Percentiles rank a stretch among this genome's conserved stretches.
Evolutionary conservation across 2,888 invertebrate genomes (phyloP).

Genomic region (Xestia c-nigrum): DNA sequence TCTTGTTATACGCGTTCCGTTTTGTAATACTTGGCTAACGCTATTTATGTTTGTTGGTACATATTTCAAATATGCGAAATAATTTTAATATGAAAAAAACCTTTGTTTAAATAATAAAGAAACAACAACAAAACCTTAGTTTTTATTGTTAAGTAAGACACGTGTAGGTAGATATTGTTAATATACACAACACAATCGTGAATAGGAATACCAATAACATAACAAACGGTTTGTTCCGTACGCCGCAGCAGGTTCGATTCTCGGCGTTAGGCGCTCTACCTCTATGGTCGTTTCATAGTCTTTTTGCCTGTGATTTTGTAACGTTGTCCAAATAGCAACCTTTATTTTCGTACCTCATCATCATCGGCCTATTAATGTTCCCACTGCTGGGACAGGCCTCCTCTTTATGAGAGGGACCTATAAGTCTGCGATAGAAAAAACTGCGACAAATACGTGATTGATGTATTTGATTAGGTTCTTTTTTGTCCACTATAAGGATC

Average conservation of each 20-base stretch:
- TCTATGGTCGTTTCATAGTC: background rate
- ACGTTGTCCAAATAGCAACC: background rate
- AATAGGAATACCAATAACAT: background rate
- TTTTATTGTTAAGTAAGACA: too few relatives aligned
- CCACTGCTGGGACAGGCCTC: too few relatives aligned
- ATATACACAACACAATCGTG: too few relatives aligned
- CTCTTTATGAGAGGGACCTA: too few relatives aligned
- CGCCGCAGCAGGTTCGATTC: too few relatives aligned
- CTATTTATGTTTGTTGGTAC: background rate
- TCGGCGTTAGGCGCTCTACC: background rate
- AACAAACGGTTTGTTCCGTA: background rate
- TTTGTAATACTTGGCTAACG: constrained; percentile 5
- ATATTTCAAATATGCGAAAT: background rate
- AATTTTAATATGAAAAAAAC: background rate
- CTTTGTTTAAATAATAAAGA: background rate
- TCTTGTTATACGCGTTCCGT: background rate
- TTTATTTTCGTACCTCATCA: background rate
- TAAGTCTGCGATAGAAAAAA: too few relatives aligned
- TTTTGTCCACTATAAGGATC: too few relatives aligned
- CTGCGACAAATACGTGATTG: too few relatives aligned
- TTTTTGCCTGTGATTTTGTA: background rate
- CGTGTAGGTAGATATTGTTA: background rate
- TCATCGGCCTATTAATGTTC: too few relatives aligned
- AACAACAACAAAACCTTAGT: background rate
- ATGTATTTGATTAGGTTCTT: too few relatives aligned